Base-by-base conservation (phyloP, 2,113 vertebrate species). In the Syngnathus typhle region DNA sequence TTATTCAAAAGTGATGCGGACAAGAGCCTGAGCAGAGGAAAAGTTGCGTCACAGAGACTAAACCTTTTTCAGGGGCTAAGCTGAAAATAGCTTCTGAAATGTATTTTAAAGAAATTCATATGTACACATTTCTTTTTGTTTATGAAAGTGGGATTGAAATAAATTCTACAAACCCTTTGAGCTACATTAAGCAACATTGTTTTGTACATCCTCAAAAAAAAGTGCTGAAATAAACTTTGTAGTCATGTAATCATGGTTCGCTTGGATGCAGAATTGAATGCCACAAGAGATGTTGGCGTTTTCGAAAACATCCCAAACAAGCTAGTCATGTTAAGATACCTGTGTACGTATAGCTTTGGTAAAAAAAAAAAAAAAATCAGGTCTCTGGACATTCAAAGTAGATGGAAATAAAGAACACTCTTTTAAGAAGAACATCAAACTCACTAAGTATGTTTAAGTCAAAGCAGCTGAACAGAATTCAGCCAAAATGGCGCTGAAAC, bases 101-200 rank as follows among this genome's bases (percentile, higher is more conserved):
- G 27, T 84, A 77, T 90, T 89, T 91, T 89, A 84, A 85, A 74
- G 62, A 44, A 65, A 68, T 60, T 81, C 76, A 88, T 77, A 79
- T 92, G 91, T 92, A 92, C 82, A 92, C 92, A 91, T 87, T 88
- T 88, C 84, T 87, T 87, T 90, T 92, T 88, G 85, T 89, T 88
- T 85, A 91, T 88, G 84, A 89, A 82, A n/a, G 78, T 91, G 83
- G 90, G 89, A 91, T 92, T 89, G 73, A 75, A 93, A 90, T 93
- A 92, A 91, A 93, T 92, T 92, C 90, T 91, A 78, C 85, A 79
- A 67, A 70, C 84, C 74, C 74, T 91, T 89, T 89, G 75, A 82
- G 80, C 39, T 72, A 51, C 10, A 41, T 4, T 82, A 80, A 32
- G 27, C 27, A 32, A 32, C 27, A 32, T 32, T 32, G 27, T 3